A percentile compares a stretch with the other conserved stretches of the same genome.
Conservation (phyloP, 2,113 vertebrate species). For the Boulengeromyrus knoepffleri region DNA sequence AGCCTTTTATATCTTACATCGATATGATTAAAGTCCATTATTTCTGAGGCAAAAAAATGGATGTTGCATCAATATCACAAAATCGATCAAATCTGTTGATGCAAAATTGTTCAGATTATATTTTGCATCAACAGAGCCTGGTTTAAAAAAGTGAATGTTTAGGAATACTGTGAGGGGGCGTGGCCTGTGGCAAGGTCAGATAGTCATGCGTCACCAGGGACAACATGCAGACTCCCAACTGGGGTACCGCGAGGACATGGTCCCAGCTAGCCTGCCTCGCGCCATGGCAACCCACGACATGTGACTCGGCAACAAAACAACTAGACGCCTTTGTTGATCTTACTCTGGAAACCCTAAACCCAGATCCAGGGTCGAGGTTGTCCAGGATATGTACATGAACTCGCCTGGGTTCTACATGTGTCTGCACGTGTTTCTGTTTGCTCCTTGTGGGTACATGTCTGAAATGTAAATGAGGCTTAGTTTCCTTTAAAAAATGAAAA, state of each 20-base stretch:
- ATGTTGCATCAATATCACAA: constrained; percentile 29
- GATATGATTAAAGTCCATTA: constrained; percentile 35
- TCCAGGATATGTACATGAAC: constrained; percentile 51
- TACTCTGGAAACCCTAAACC: constrained; percentile 60
- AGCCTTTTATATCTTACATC: constrained; percentile 41
- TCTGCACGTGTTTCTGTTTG: constrained; percentile 12
- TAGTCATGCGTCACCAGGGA: background rate
- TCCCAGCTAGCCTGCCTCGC: background rate
- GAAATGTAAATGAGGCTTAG: constrained; percentile 40
- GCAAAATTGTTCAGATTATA: constrained; percentile 20
- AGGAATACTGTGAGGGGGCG: background rate
- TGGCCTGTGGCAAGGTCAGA: background rate
- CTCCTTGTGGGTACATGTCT: background rate
- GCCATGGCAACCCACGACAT: constrained; percentile 1
- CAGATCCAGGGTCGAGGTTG: constrained; percentile 58
- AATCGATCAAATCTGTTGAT: constrained; percentile 40
- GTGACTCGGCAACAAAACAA: constrained; percentile 15
- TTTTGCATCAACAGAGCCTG: constrained; percentile 27
- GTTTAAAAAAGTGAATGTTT: background rate
- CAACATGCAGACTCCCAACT: background rate
- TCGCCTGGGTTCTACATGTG: background rate
- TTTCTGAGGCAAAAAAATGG: constrained; percentile 41
- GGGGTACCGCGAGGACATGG: background rate
- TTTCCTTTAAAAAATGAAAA: constrained; percentile 54
- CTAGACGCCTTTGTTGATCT: constrained; percentile 38